phyloP scores from a whole-genome alignment of 1,140 invertebrate species.

The Meloidogyne chitwoodi region DNA sequence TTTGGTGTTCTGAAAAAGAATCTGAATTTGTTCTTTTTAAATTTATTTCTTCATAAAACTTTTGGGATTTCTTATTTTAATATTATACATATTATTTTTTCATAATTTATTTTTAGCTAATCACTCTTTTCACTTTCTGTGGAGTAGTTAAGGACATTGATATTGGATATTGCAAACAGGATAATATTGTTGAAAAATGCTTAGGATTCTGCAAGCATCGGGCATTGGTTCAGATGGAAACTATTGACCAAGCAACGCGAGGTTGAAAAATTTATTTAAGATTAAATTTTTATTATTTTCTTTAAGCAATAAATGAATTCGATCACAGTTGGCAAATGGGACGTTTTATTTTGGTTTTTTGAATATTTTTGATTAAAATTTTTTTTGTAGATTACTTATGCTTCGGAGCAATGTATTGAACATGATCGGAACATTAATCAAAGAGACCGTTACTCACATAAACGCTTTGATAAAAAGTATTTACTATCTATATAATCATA shows the following conservation, averaged over 20 bases:
- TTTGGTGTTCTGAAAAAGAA: no score
- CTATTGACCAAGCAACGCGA: not conserved
- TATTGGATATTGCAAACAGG: not conserved
- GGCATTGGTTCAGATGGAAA: not conserved
- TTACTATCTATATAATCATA: no score
- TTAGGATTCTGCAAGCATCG: not conserved
- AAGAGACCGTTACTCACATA: not conserved
- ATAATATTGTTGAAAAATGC: not conserved
- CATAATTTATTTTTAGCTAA: not conserved
- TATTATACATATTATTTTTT: not conserved
- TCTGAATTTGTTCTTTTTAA: no score
- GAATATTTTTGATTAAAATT: not conserved
- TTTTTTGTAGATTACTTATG: not conserved
- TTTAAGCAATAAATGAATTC: not conserved
- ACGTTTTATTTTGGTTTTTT: not conserved
- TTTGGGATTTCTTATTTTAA: not conserved
- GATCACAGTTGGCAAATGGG: not conserved
- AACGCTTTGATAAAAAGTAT: not conserved
- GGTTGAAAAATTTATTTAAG: not conserved
- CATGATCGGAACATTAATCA: not conserved
- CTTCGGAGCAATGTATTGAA: not conserved
- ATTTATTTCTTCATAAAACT: no score
- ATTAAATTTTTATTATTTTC: not conserved
- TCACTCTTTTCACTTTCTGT: not conserved
- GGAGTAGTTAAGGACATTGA: not conserved